A percentile compares a stretch with the other conserved stretches of the same genome.
phyloP scores from a whole-genome alignment of 1,140 invertebrate species.

The Bombus sibiricus region DNA sequence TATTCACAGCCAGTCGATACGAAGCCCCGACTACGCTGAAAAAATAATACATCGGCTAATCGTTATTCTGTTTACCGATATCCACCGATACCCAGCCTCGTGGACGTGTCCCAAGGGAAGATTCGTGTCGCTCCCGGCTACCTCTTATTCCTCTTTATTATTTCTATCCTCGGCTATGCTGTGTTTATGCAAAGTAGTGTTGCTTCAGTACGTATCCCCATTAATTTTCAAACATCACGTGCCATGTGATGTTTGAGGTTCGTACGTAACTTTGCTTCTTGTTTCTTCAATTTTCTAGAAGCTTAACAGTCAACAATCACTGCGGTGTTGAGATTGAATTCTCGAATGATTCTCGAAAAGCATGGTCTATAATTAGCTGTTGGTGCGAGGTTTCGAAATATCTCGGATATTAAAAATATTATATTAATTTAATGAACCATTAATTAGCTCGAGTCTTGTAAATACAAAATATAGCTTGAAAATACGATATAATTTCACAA shows the following conservation, averaged over 20 bases:
- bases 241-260: not conserved
- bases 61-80: constrained; percentile 25
- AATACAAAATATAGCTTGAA: not conserved
- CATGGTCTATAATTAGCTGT: not conserved
- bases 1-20: constrained; percentile 36
- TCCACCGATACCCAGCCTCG: not conserved
- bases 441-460: not conserved
- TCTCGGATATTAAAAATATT: not conserved
- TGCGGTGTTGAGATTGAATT: not conserved
- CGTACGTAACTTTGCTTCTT: not conserved
- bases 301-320: not conserved
- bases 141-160: not conserved
- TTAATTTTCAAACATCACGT: not conserved
- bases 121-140: not conserved
- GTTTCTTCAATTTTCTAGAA: too few relatives aligned
- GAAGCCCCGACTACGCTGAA: not conserved
- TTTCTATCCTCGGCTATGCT: not conserved
- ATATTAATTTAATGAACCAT: not conserved
- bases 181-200: not conserved
- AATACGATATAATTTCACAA: not conserved
- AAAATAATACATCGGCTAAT: constrained; percentile 1
- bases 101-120: not conserved
- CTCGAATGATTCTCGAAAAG: not conserved
- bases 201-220: not conserved
- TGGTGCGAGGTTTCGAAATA: not conserved